phyloP scores from a whole-genome alignment of 2,888 invertebrate genomes.

The Euplexia lucipara region DNA sequence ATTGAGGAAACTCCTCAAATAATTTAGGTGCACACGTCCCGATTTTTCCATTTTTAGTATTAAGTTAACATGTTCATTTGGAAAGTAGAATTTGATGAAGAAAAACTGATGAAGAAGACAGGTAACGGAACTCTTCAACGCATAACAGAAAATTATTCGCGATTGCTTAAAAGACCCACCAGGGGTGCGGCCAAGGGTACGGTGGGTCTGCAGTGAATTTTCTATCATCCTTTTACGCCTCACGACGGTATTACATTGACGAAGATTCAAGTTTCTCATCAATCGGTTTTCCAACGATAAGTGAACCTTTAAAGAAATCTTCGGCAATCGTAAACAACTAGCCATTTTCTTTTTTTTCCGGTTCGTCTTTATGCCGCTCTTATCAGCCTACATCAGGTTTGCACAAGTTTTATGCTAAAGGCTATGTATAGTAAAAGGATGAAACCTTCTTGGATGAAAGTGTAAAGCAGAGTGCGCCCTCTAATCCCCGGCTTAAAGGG shows the following conservation, averaged over 20 bases:
- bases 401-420: slow-evolving; percentile 65
- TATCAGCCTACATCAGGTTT: slow-evolving; percentile 63
- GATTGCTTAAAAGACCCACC: too few relatives aligned
- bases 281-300: slow-evolving; percentile 26
- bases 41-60: too few relatives aligned
- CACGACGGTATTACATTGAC: neutral
- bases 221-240: neutral
- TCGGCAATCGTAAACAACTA: slow-evolving; percentile 21
- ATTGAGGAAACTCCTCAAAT: too few relatives aligned
- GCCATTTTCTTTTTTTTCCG: slow-evolving; percentile 19
- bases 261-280: neutral
- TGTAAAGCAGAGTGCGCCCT: slow-evolving; percentile 61
- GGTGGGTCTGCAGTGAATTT: neutral
- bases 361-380: slow-evolving; percentile 28
- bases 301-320: slow-evolving; percentile 17
- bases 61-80: too few relatives aligned
- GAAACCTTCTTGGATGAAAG: slow-evolving; percentile 53
- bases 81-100: too few relatives aligned
- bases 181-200: too few relatives aligned
- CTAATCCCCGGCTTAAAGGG: slow-evolving; percentile 63
- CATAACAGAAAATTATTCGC: too few relatives aligned
- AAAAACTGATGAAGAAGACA: too few relatives aligned
- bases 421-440: slow-evolving; percentile 64
- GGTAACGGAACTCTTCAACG: too few relatives aligned
- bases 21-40: too few relatives aligned